Base-by-base conservation (phyloP, 2,888 invertebrate species). In the Mythimna albipuncta region DNA sequence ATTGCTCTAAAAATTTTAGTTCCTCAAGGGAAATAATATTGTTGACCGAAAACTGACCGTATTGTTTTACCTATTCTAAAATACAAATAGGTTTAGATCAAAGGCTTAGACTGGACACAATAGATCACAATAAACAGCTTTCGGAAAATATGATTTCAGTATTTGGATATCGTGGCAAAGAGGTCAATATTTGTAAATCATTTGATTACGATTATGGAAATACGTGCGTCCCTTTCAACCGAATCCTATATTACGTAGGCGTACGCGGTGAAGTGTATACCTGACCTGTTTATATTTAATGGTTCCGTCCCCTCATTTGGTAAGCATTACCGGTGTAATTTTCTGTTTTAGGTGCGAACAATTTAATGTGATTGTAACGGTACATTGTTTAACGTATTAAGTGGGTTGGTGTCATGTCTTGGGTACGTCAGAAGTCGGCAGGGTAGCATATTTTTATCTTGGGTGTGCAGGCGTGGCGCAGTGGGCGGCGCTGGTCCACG, bases 371-470 rank as follows among this genome's bases (percentile, higher is more conserved):
- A 76, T 74, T 72, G 69, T 80, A 72, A 81, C 58, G 78, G 63
- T 86, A 74, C 72, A 72, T 78, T 77, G 75, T 79, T 77, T 76
- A 65, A 65, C 52, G 58, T 52, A 52, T 69, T 64, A 73, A 77
- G 73, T 75, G 67, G 77, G 72, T 74, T 69, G 79, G 68, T 81
- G 75, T 79, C 54, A 76, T 76, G 72, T 79, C 77, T 78, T 83
- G 69, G 64, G 35, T 64, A 74, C 70, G 68, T 75, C 83, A 67
- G 79, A 84, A 81, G 71, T 76, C 75, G 71, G 69, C 73, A 32
- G 65, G 65, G 70, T 71, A 76, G 77, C 85, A 77, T 81, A 83
- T 87, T 91, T 92, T 93, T 93, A 93, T 93, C 92, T 91, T 84
- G 69, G 58, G 77, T 69, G 83, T 84, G 85, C 93, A 92, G 90